Percentiles rank a stretch among this genome's conserved stretches.
Evolutionary conservation across 2,797 vertebrate genomes (phyloP).

Genomic region (Eupleurogrammus muticus): DNA sequence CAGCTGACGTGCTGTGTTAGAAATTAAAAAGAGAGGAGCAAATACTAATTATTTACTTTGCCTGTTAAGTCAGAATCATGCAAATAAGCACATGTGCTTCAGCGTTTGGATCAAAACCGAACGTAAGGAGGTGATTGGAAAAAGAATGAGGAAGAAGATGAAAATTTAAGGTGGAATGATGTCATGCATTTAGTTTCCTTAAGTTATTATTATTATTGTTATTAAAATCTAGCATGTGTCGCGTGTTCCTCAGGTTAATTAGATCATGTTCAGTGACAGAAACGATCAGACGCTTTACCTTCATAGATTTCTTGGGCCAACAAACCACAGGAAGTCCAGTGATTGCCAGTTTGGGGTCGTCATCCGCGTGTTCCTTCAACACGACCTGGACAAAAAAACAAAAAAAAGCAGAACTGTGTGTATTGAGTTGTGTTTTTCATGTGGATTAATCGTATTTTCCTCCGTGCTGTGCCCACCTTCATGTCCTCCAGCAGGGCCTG

Average conservation of each 20-base stretch:
- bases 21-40: neutral
- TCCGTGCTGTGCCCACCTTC: too few species aligned
- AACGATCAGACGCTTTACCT: too few species aligned
- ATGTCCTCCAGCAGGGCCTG: constrained; percentile 93
- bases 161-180: neutral
- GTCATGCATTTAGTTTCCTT: neutral
- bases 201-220: too few species aligned
- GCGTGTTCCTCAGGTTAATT: neutral
- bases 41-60: constrained; percentile 27
- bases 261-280: constrained; percentile 12
- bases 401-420: neutral
- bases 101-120: constrained; percentile 5
- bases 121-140: neutral
- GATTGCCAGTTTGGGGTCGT: constrained; percentile 92
- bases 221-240: too few species aligned
- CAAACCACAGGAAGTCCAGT: constrained; percentile 93
- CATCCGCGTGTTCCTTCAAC: constrained; percentile 93
- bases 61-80: constrained; percentile 40
- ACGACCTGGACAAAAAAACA: constrained; percentile 82
- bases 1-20: neutral
- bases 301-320: constrained; percentile 92
- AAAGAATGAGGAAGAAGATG: constrained; percentile 3
- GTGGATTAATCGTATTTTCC: constrained; percentile 18
- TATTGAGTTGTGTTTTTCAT: neutral
- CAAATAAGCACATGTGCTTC: constrained; percentile 33